These are phyloP conservation scores for Drosophila oshimai DNA, from an alignment of 1,140 invertebrate species.

Conservation along the genomic window DNA sequence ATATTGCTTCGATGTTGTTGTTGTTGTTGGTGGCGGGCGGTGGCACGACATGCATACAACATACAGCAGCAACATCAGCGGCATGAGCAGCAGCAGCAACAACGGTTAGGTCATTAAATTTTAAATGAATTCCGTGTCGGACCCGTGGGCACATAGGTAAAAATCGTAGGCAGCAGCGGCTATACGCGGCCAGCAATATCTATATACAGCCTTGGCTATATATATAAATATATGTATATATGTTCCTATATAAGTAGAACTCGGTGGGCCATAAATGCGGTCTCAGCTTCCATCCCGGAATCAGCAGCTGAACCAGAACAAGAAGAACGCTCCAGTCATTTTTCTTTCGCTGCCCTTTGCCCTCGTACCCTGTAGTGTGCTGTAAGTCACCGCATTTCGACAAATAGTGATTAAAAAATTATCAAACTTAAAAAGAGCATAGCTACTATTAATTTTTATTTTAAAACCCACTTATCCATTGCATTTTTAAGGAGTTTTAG, in stretches of 20 bases:
- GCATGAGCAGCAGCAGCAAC: conserved; percentile 35
- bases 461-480: too few relatives aligned
- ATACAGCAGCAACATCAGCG: conserved; percentile 17
- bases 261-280: conserved; percentile 59
- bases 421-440: too few relatives aligned
- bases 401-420: background rate
- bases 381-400: too few relatives aligned
- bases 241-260: conserved; percentile 4
- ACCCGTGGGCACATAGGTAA: conserved; percentile 51
- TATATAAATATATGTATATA: background rate
- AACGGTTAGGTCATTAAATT: conserved; percentile 79
- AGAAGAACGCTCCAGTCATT: conserved; percentile 26
- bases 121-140: conserved; percentile 73
- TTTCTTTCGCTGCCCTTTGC: conserved; percentile 26
- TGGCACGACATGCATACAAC: conserved; percentile 29
- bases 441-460: too few relatives aligned
- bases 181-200: background rate
- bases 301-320: conserved; percentile 17
- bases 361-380: conserved; percentile 7
- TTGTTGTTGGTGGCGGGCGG: conserved; percentile 14
- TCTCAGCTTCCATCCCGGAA: conserved; percentile 57
- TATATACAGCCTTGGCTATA: conserved; percentile 1
- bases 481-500: too few relatives aligned
- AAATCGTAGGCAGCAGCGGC: conserved; percentile 49
- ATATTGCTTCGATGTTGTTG: conserved; percentile 48